phyloP scores from a whole-genome alignment of 2,888 invertebrate genomes.

The Frankliniella intonsa region DNA sequence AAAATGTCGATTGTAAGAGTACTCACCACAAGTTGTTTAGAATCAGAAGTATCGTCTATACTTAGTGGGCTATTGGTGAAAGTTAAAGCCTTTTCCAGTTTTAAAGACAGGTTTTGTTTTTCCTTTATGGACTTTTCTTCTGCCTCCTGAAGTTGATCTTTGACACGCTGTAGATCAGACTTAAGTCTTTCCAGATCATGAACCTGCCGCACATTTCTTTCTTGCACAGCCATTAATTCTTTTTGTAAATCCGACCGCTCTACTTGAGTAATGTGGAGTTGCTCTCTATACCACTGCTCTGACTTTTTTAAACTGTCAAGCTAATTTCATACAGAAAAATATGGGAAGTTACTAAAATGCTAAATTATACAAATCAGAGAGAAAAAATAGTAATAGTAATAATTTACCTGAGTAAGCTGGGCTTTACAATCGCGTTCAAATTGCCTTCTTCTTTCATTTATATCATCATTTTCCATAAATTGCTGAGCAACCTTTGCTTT shows the following conservation, averaged over 20 bases:
- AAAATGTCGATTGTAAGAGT: too few species aligned
- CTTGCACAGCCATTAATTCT: not conserved
- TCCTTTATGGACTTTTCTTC: not conserved
- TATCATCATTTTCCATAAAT: constrained; percentile 16
- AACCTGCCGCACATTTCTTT: not conserved
- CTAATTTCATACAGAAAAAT: not conserved
- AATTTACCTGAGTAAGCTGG: not conserved
- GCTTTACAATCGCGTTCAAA: constrained; percentile 12
- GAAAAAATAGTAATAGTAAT: not conserved
- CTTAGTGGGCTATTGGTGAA: not conserved
- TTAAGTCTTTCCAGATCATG: not conserved
- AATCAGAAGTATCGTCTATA: not conserved
- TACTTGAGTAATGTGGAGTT: constrained; percentile 7
- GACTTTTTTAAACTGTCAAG: constrained; percentile 1
- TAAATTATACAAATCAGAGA: not conserved
- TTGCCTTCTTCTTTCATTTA: not conserved
- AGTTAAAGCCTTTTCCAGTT: not conserved
- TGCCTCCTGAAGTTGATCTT: not conserved
- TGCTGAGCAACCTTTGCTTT: constrained; percentile 11
- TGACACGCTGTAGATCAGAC: not conserved
- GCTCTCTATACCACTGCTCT: not conserved
- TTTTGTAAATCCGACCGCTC: not conserved
- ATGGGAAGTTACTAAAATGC: not conserved
- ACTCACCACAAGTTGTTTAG: not conserved
- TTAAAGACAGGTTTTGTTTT: not conserved